A percentile compares a stretch with the other conserved stretches of the same genome.
Evolutionary conservation across 2,888 invertebrate genomes (phyloP).

Genomic region (Chloroclysta siterata): DNA sequence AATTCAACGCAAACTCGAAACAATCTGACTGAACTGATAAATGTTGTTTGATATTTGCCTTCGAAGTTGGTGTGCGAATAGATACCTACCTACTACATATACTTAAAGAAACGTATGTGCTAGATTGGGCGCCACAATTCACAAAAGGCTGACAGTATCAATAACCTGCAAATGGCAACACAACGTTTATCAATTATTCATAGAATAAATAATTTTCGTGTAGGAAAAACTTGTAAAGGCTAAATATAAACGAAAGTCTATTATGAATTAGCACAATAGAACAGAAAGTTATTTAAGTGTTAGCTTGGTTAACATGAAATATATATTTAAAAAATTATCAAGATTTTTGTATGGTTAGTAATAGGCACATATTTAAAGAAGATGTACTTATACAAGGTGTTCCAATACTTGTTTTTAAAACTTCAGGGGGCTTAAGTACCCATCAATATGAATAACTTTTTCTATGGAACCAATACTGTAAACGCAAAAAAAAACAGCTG

Average conservation of each 20-base stretch:
- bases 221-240: background rate
- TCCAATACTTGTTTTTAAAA: too few relatives aligned
- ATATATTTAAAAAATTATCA: too few relatives aligned
- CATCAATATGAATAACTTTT: too few relatives aligned
- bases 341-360: too few relatives aligned
- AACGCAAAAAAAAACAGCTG: too few relatives aligned
- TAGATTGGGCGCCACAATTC: background rate
- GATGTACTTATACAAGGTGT: too few relatives aligned
- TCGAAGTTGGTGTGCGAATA: background rate
- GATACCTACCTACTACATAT: background rate
- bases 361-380: too few relatives aligned
- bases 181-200: background rate
- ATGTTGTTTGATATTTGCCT: conserved; percentile 1
- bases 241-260: background rate
- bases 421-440: too few relatives aligned
- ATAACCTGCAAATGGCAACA: background rate
- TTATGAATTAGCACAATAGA: background rate
- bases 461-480: too few relatives aligned
- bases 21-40: conserved; percentile 1
- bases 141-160: background rate
- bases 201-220: background rate
- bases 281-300: background rate
- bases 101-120: background rate
- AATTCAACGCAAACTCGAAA: background rate
- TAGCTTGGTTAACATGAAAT: too few relatives aligned